Conservation (phyloP, 2,113 vertebrate genomes). For the Oreochromis spilurus region DNA sequence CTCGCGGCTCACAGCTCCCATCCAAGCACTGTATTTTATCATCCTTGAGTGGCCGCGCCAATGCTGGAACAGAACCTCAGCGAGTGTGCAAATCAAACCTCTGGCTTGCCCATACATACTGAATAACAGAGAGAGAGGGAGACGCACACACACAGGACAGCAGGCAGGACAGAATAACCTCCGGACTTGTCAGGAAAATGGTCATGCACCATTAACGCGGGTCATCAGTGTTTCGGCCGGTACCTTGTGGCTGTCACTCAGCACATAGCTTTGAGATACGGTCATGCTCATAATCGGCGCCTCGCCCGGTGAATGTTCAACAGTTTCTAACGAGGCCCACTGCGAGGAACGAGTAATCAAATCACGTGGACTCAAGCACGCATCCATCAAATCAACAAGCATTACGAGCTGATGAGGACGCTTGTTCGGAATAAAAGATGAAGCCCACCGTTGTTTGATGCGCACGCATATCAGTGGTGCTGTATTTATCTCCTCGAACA, state of each 20-base stretch:
- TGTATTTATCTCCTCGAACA: conserved; percentile 40
- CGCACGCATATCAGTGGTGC: background rate
- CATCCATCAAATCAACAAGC: conserved; percentile 41
- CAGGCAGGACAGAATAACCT: background rate
- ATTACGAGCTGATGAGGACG: conserved; percentile 13
- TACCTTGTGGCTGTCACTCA: conserved; percentile 24
- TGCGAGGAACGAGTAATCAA: conserved; percentile 12
- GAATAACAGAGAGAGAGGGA: background rate
- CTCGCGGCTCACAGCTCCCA: conserved; percentile 28
- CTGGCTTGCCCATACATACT: background rate
- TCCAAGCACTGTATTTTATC: conserved; percentile 57
- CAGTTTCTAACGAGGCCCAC: background rate
- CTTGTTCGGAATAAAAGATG: background rate
- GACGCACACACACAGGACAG: background rate
- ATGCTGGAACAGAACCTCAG: conserved; percentile 28
- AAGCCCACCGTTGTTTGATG: background rate
- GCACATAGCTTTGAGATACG: background rate
- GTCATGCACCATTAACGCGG: conserved; percentile 28
- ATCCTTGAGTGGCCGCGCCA: conserved; percentile 51
- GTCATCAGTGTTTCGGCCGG: conserved; percentile 20
- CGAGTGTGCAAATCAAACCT: conserved; percentile 56
- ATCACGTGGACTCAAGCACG: conserved; percentile 9
- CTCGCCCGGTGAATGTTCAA: background rate
- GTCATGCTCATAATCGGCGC: background rate
- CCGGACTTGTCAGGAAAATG: background rate